phyloP scores from a whole-genome alignment of 2,113 vertebrate species.

The Empidonax alnorum region DNA sequence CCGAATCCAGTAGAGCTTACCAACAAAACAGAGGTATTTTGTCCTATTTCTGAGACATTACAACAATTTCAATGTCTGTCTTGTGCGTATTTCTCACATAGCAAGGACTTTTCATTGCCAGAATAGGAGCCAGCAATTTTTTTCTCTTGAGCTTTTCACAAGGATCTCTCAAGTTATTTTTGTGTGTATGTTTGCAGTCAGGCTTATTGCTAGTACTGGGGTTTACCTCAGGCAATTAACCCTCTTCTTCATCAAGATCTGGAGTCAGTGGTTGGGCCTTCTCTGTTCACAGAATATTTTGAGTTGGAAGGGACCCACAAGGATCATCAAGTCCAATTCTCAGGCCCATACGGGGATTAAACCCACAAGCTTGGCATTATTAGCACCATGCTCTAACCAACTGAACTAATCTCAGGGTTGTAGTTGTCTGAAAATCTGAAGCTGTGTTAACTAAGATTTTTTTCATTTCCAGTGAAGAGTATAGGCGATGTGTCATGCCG shows the following conservation, averaged over 20 bases:
- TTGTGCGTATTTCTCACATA: background rate
- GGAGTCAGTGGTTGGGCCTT: background rate
- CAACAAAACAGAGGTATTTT: background rate
- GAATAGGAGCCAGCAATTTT: background rate
- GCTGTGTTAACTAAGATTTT: background rate
- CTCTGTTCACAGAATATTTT: background rate
- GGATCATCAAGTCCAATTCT: background rate
- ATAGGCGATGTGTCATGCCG: accelerated
- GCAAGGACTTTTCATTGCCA: background rate
- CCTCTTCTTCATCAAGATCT: background rate
- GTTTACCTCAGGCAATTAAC: background rate
- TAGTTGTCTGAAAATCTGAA: background rate
- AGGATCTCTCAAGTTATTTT: background rate
- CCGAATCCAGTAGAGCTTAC: background rate
- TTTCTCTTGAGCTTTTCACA: background rate
- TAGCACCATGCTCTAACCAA: background rate
- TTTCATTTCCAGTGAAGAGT: background rate
- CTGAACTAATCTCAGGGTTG: background rate
- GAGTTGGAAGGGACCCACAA: background rate
- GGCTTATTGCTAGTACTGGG: background rate
- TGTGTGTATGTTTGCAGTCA: background rate
- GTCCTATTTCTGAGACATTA: background rate
- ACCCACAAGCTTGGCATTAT: background rate
- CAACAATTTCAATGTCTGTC: background rate
- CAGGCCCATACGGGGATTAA: background rate